Conservation (phyloP, 2,888 invertebrate species). For the Eupithecia dodoneata region DNA sequence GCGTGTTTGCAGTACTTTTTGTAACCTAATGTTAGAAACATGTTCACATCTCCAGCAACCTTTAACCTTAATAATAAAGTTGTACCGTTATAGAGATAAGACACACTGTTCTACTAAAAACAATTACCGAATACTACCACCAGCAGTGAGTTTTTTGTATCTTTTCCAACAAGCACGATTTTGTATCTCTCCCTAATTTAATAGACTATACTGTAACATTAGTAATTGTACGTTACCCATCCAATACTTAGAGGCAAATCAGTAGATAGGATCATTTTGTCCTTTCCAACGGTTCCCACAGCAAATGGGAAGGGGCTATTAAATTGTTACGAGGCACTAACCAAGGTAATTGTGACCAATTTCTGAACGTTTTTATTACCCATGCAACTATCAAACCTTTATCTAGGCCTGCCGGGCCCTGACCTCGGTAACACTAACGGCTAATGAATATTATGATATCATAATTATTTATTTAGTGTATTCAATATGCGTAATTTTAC, state of each 20-base stretch:
- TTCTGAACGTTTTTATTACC: slow-evolving; percentile 76
- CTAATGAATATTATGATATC: neutral
- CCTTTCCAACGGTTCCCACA: slow-evolving; percentile 65
- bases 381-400: slow-evolving; percentile 77
- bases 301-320: slow-evolving; percentile 71
- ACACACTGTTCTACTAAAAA: neutral
- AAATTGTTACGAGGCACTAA: slow-evolving; percentile 79
- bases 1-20: no score
- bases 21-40: no score
- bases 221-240: slow-evolving; percentile 21
- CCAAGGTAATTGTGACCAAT: slow-evolving; percentile 79
- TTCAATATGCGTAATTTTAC: neutral
- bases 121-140: neutral
- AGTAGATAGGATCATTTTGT: slow-evolving; percentile 2
- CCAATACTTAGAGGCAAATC: slow-evolving; percentile 11
- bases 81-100: no score
- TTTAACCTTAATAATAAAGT: no score
- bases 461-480: neutral
- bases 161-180: slow-evolving; percentile 1
- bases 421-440: neutral
- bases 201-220: neutral
- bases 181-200: neutral
- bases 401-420: slow-evolving; percentile 58
- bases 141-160: neutral
- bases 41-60: no score